Conservation (phyloP, 2,888 invertebrate genomes). For the Aporophyla nigra region DNA sequence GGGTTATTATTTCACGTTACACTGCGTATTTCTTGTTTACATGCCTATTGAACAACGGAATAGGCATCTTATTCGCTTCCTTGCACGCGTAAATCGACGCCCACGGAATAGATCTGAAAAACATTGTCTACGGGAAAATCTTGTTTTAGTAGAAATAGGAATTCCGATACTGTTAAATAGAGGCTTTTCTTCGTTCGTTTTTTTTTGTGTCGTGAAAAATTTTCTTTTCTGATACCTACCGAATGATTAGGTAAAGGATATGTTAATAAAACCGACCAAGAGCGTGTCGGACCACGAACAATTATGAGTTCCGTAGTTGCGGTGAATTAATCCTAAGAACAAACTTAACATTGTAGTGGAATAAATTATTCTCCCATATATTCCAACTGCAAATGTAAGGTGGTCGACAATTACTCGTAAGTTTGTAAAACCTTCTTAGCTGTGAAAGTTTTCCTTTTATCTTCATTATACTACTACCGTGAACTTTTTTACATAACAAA, state of each 20-base stretch:
- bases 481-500: no score
- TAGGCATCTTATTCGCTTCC: constrained; percentile 34
- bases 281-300: no score
- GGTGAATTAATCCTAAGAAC: no score
- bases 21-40: constrained; percentile 40
- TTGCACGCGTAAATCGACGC: constrained; percentile 36
- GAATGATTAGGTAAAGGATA: background rate
- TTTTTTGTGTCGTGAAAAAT: background rate
- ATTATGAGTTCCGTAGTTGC: no score
- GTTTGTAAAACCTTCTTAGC: no score
- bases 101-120: constrained; percentile 11
- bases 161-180: constrained; percentile 11
- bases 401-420: no score
- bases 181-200: background rate
- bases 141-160: background rate
- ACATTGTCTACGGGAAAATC: background rate
- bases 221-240: background rate
- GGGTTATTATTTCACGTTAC: constrained; percentile 51
- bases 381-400: no score
- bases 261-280: no score
- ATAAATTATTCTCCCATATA: no score
- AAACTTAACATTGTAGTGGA: no score
- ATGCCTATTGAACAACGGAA: constrained; percentile 33
- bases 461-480: no score
- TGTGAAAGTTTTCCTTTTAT: no score